Conservation (phyloP, 2,888 invertebrate genomes). For the Elgonia sp. region DNA sequence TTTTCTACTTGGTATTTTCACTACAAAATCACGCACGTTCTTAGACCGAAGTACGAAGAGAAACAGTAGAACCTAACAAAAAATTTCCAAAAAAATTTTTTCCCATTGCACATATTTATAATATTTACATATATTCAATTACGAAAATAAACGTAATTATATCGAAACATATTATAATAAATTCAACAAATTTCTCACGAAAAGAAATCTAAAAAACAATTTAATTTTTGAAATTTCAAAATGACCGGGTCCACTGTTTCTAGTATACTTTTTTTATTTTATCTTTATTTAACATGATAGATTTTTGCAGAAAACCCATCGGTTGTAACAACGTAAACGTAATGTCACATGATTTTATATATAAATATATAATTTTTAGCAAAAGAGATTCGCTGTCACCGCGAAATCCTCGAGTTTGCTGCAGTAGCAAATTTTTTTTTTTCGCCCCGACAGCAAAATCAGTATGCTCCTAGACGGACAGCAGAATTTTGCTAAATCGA, state of each 20-base stretch:
- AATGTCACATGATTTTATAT: slow-evolving; percentile 35
- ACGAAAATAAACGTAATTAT: too few relatives aligned
- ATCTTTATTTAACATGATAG: neutral
- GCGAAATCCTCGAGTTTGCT: neutral
- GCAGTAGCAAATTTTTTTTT: slow-evolving; percentile 14
- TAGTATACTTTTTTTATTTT: slow-evolving; percentile 14
- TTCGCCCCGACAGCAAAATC: slow-evolving; percentile 25
- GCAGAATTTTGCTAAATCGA: slow-evolving; percentile 52
- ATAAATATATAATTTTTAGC: slow-evolving; percentile 53
- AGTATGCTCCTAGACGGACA: slow-evolving; percentile 5
- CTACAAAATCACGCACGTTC: slow-evolving; percentile 50
- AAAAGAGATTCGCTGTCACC: slow-evolving; percentile 35
- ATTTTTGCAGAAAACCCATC: slow-evolving; percentile 41
- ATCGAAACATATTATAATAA: too few relatives aligned
- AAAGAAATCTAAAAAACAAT: too few relatives aligned
- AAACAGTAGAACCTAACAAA: slow-evolving; percentile 6
- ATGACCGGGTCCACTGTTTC: neutral
- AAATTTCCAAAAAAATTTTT: neutral
- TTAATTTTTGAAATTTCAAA: too few relatives aligned
- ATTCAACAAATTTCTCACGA: too few relatives aligned
- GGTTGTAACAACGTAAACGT: slow-evolving; percentile 42
- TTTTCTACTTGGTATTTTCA: slow-evolving; percentile 39
- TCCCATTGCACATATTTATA: neutral
- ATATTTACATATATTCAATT: neutral
- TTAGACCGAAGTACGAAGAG: slow-evolving; percentile 12